A percentile compares a stretch with the other conserved stretches of the same genome.
These are phyloP conservation scores for Trochalopteron elliotii DNA, from an alignment of 2,113 vertebrate species.

Conservation along the genomic window DNA sequence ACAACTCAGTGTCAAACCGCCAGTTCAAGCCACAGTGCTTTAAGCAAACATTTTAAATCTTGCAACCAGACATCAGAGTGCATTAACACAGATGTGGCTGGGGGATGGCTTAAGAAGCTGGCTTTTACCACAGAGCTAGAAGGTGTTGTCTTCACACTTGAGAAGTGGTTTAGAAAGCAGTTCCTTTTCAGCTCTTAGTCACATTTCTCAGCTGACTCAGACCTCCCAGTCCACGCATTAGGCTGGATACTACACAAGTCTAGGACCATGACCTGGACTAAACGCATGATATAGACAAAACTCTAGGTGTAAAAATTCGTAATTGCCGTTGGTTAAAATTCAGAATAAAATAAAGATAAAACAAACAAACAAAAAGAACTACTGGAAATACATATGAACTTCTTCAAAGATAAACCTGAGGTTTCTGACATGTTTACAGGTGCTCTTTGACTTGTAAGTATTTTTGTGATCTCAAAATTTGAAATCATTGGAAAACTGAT, in stretches of 20 bases:
- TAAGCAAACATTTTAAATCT: neutral
- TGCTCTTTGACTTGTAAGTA: neutral
- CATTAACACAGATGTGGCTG: neutral
- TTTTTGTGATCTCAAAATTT: neutral
- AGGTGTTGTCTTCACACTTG: conserved; percentile 13
- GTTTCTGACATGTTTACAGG: neutral
- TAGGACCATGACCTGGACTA: no score
- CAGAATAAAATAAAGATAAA: neutral
- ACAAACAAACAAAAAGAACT: neutral
- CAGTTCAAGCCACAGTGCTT: neutral
- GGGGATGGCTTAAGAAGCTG: neutral
- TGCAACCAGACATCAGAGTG: neutral
- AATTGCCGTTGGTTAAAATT: neutral
- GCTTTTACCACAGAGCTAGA: neutral
- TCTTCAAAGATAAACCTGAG: neutral
- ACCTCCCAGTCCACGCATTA: neutral
- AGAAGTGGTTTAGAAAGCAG: neutral
- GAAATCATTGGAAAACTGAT: neutral
- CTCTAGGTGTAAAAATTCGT: neutral
- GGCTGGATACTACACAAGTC: neutral
- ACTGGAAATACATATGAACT: neutral
- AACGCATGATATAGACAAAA: neutral
- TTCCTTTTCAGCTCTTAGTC: neutral
- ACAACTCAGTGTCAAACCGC: neutral
- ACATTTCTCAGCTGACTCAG: neutral